phyloP scores from a whole-genome alignment of 2,888 invertebrate genomes.

The Endotricha flammealis region DNA sequence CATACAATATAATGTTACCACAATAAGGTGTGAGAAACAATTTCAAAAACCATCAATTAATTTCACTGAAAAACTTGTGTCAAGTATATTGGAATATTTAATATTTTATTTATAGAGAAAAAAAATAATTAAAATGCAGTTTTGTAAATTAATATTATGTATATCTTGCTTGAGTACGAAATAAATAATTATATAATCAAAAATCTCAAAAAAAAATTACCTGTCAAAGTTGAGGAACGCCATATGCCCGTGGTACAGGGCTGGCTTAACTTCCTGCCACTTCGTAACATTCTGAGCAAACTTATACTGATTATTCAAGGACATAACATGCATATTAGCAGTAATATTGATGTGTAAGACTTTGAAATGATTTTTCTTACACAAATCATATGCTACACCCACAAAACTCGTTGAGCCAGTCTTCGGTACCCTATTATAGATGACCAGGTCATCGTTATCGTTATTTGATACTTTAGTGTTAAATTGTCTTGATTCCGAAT shows the following conservation, averaged over 20 bases:
- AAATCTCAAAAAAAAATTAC: constrained; percentile 56
- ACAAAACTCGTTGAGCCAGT: constrained; percentile 98
- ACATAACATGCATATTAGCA: constrained; percentile 96
- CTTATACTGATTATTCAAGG: constrained; percentile 91
- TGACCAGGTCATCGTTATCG: constrained; percentile 83
- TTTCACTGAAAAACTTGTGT: no score
- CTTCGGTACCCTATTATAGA: constrained; percentile 98
- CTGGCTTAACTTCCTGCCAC: constrained; percentile 95
- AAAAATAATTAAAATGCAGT: no score
- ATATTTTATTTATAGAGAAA: no score
- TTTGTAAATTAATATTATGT: no score
- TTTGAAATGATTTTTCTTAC: constrained; percentile 82
- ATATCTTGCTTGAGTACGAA: no score
- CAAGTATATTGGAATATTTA: no score
- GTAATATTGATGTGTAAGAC: constrained; percentile 96
- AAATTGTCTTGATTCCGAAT: constrained; percentile 58
- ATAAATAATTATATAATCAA: no score
- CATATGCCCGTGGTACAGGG: constrained; percentile 98
- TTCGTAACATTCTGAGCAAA: constrained; percentile 94
- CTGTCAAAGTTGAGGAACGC: constrained; percentile 96
- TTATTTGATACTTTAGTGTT: constrained; percentile 46
- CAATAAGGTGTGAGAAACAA: no score
- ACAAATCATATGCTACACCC: constrained; percentile 92
- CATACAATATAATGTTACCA: no score
- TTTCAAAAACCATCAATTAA: no score